phyloP scores from a whole-genome alignment of 2,797 vertebrate genomes.

The Epinephelus malabaricus region DNA sequence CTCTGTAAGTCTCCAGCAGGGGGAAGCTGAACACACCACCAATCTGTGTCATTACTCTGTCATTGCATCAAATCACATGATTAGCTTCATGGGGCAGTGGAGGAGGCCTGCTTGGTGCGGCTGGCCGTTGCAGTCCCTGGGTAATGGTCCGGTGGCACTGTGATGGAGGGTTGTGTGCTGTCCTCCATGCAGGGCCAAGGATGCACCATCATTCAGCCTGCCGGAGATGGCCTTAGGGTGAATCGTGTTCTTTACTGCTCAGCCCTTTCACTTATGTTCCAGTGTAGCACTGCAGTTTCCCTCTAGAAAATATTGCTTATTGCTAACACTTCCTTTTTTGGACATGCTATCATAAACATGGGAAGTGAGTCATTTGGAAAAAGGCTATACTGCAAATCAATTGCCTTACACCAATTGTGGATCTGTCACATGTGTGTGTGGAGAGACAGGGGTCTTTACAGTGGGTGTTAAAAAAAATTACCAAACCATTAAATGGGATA shows the following conservation, averaged over 20 bases:
- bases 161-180: conserved; percentile 85
- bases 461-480: conserved; percentile 70
- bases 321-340: conserved; percentile 52
- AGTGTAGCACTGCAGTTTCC: conserved; percentile 55
- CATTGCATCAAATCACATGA: conserved; percentile 91
- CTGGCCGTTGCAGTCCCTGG: conserved; percentile 79
- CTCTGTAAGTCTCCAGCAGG: conserved; percentile 77
- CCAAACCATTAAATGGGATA: conserved; percentile 81
- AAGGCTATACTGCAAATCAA: conserved; percentile 32
- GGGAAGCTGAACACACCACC: conserved; percentile 85
- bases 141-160: conserved; percentile 84
- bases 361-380: conserved; percentile 60
- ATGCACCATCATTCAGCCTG: conserved; percentile 86
- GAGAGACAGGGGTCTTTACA: conserved; percentile 59
- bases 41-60: conserved; percentile 88
- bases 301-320: conserved; percentile 63
- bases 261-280: conserved; percentile 65
- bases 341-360: conserved; percentile 61
- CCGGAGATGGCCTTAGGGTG: conserved; percentile 82
- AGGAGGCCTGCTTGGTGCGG: conserved; percentile 75
- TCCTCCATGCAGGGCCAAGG: conserved; percentile 86
- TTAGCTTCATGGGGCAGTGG: conserved; percentile 87
- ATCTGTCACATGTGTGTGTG: conserved; percentile 39
- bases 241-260: conserved; percentile 80
- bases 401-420: conserved; percentile 14